Percentiles rank a stretch among this genome's conserved stretches.
phyloP scores from a whole-genome alignment of 2,113 vertebrate species.

The human region GRCh38 chr2:219035501-219036000 shows the following conservation, averaged over 20 bases:
- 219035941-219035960: no score
- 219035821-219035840: not conserved
- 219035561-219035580: conserved; percentile 88
- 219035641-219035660: not conserved
- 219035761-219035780: no score
- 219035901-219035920: not conserved
- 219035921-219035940: not conserved
- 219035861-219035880: not conserved
- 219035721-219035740: not conserved
- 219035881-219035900: not conserved
- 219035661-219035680: not conserved
- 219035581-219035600: conserved; percentile 90
- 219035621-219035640: conserved; percentile 47
- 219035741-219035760: not conserved
- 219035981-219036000: not conserved
- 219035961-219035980: not conserved
- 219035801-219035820: not conserved
- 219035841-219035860: not conserved
- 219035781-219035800: not conserved
- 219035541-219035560: conserved; percentile 89
- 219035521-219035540: conserved; percentile 87
- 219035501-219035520: conserved; percentile 91
- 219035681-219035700: not conserved
- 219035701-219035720: not conserved
- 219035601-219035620: conserved; percentile 78